These are phyloP conservation scores for Anagrus nilaparvatae DNA, from an alignment of 1,140 invertebrate genomes.

Conservation along the genomic window DNA sequence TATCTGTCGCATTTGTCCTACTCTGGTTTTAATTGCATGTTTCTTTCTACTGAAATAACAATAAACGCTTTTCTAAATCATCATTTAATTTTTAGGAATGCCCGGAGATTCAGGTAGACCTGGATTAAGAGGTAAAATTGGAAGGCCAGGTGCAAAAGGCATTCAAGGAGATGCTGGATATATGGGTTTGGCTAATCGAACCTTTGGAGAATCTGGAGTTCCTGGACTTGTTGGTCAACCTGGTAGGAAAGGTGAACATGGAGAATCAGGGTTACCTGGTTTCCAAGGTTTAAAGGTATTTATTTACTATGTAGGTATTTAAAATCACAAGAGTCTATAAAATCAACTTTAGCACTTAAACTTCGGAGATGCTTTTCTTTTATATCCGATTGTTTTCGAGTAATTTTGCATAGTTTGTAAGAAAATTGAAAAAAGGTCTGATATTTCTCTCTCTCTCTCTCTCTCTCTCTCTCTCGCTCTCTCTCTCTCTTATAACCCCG, in stretches of 20 bases:
- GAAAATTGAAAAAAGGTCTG: too few species aligned
- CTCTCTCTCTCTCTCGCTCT: too few species aligned
- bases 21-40: too few species aligned
- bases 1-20: too few species aligned
- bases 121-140: slow-evolving; percentile 28
- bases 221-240: slow-evolving; percentile 44
- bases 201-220: slow-evolving; percentile 51
- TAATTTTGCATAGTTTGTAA: too few species aligned
- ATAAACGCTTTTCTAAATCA: background rate
- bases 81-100: slow-evolving; percentile 22
- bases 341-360: too few species aligned
- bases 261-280: slow-evolving; percentile 43
- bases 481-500: too few species aligned
- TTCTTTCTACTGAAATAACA: background rate
- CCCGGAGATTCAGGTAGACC: slow-evolving; percentile 34
- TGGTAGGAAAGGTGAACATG: slow-evolving; percentile 42
- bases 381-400: too few species aligned
- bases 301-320: too few species aligned
- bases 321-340: too few species aligned
- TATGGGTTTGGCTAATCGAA: slow-evolving; percentile 43
- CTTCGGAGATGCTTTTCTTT: too few species aligned
- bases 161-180: slow-evolving; percentile 50
- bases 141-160: slow-evolving; percentile 50
- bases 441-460: too few species aligned
- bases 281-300: slow-evolving; percentile 45